Evolutionary conservation across 2,888 invertebrate species (phyloP), one percentile per base, ranked within the genome.

Genomic region (Epinotia ramella): DNA sequence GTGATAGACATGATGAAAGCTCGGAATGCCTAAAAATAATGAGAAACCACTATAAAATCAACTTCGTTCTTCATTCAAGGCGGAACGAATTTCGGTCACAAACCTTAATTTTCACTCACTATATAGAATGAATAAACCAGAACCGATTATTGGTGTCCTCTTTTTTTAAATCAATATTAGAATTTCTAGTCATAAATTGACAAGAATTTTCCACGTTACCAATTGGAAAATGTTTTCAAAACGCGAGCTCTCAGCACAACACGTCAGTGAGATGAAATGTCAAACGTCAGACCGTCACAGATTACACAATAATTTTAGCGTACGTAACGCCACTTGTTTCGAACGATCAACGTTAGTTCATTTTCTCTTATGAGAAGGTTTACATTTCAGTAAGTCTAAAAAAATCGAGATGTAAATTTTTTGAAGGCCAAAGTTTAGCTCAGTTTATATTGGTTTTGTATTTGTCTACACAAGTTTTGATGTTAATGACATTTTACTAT

Each of bases 1-100:
- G 92, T 93, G 67, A 93, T 60, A 69, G 92, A 85, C 94, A 94
- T 94, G 68, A 93, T 87, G 81, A 88, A 80, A 78, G 84, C 82
- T 78, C 86, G 81, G 83, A 93, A 78, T 76, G 89, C 87, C 94
- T 94, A 85, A 89, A 87, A 81, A 71, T 79, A 81, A 75, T 78
- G 70, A 73, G 16, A 68, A 76, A 73, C 73, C 66, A 73, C 71
- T 16, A 68, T 67, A 69, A 76, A 76, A 78, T 78, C 76, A 67
- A 76, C 73, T 73, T 76, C 77, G 87, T 88, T 88, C 88, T 86
- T 80, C 80, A 80, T 86, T 86, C 90, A 92, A 91, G 91, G 93
- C 91, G 91, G 91, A 84, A 84, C 46, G 82, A 83, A 81, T 77
- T 72, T 72, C 65, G 77, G 53, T 71, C 76, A 80, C 83, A 77